Evolutionary conservation across 2,888 invertebrate species (phyloP).

Genomic region (Hoplodrina blanda): DNA sequence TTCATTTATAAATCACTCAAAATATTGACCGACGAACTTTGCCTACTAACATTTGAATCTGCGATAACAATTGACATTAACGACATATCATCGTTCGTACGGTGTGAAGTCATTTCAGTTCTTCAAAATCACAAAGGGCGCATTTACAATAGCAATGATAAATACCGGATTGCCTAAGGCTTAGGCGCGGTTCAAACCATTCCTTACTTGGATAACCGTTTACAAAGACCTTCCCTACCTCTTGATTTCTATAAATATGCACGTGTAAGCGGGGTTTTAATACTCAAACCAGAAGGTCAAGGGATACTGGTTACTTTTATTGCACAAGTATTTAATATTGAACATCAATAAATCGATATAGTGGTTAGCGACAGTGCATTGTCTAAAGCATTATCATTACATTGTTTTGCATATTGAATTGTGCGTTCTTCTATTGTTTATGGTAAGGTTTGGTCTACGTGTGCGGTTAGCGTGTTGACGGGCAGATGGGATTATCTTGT

Average conservation of each 20-base stretch:
- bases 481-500: slow-evolving; percentile 56
- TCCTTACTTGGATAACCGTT: slow-evolving; percentile 70
- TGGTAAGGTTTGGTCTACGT: slow-evolving; percentile 78
- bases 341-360: slow-evolving; percentile 87
- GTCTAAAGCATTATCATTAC: slow-evolving; percentile 87
- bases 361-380: slow-evolving; percentile 89
- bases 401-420: slow-evolving; percentile 90
- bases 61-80: slow-evolving; percentile 73
- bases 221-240: slow-evolving; percentile 68
- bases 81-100: slow-evolving; percentile 71
- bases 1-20: slow-evolving; percentile 54
- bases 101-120: slow-evolving; percentile 73
- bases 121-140: slow-evolving; percentile 77
- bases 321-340: slow-evolving; percentile 84
- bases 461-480: slow-evolving; percentile 78
- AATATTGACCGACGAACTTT: slow-evolving; percentile 60
- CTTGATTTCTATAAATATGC: slow-evolving; percentile 45
- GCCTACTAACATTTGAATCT: slow-evolving; percentile 60
- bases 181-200: slow-evolving; percentile 77
- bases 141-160: slow-evolving; percentile 84
- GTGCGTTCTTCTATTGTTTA: slow-evolving; percentile 88
- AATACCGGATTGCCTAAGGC: slow-evolving; percentile 84
- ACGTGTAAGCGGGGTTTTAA: slow-evolving; percentile 49
- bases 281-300: slow-evolving; percentile 71
- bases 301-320: slow-evolving; percentile 75